phyloP scores from a whole-genome alignment of 2,113 vertebrate genomes.

The Mustelus asterias region DNA sequence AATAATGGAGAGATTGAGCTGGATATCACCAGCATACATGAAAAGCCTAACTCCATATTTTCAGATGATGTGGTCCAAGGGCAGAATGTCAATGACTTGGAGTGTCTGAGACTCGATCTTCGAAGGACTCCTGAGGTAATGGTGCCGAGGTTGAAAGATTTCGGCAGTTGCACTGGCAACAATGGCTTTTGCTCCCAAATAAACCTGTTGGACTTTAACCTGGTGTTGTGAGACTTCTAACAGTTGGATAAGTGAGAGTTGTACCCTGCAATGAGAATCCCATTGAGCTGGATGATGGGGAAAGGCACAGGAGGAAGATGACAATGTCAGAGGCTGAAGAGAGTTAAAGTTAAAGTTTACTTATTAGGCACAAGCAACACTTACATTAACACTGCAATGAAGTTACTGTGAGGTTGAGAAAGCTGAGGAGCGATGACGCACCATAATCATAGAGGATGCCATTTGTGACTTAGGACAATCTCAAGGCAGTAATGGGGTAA shows the following conservation, averaged over 20 bases:
- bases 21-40: background rate
- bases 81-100: background rate
- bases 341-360: too few relatives aligned
- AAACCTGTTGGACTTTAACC: too few relatives aligned
- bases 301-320: background rate
- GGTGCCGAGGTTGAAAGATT: background rate
- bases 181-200: too few relatives aligned
- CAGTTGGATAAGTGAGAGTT: background rate
- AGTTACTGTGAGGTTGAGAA: background rate
- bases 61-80: background rate
- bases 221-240: too few relatives aligned
- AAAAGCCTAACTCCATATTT: background rate
- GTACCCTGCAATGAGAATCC: background rate
- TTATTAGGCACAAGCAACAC: too few relatives aligned
- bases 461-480: background rate
- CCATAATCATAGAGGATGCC: background rate
- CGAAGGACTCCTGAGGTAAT: background rate
- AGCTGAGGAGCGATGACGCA: background rate
- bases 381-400: too few relatives aligned
- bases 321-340: background rate
- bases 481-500: background rate
- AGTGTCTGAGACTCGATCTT: background rate
- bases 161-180: background rate
- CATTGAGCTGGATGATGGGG: background rate
- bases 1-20: background rate